A percentile compares a stretch with the other conserved stretches of the same genome.
These are phyloP conservation scores for Paguma larvata DNA, from an alignment of 2,797 vertebrate species.

Conservation along the genomic window DNA sequence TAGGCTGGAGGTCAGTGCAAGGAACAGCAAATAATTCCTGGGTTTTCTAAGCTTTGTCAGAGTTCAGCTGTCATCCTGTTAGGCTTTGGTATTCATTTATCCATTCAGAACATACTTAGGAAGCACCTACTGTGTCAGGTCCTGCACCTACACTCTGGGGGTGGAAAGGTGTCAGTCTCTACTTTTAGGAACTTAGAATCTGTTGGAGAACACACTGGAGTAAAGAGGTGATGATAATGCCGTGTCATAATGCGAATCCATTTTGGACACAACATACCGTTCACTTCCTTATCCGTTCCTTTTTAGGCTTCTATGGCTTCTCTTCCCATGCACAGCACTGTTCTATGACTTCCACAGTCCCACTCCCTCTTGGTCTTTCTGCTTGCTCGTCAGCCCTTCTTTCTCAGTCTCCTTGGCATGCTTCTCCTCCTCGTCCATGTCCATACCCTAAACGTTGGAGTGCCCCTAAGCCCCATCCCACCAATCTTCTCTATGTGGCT, in stretches of 20 bases:
- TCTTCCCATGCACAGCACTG: not conserved
- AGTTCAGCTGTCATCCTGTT: not conserved
- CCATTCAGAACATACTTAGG: not conserved
- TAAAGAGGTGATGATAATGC: not conserved
- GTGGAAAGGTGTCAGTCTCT: not conserved
- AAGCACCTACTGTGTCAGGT: not conserved
- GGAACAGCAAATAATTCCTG: not conserved
- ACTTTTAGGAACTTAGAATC: not conserved
- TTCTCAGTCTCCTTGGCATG: not conserved
- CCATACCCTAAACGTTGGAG: not conserved
- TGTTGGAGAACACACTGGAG: not conserved
- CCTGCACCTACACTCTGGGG: not conserved
- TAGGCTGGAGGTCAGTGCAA: constrained; percentile 12
- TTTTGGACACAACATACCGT: not conserved
- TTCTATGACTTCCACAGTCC: not conserved
- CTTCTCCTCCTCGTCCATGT: not conserved
- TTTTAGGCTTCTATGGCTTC: not conserved
- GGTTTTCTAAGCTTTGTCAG: not conserved
- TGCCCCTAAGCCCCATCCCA: no score
- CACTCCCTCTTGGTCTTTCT: not conserved
- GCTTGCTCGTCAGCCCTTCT: not conserved
- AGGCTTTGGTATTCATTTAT: not conserved
- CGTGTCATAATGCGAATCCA: not conserved
- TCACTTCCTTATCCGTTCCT: not conserved
- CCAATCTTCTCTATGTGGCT: not conserved